A percentile compares a stretch with the other conserved stretches of the same genome.
phyloP scores from a whole-genome alignment of 2,797 vertebrate species.

The Danio tinwini region DNA sequence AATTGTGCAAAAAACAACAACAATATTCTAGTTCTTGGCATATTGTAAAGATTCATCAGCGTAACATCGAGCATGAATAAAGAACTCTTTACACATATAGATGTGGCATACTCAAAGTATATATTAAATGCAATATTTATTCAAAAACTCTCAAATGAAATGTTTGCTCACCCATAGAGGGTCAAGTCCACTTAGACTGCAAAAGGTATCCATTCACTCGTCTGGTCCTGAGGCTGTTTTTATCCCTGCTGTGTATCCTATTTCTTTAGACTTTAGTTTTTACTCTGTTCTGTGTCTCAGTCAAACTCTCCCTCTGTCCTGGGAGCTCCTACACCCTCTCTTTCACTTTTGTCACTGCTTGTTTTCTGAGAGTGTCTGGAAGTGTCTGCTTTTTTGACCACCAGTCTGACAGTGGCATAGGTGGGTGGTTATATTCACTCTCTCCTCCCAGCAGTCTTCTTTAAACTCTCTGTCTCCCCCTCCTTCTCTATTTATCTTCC shows the following conservation, averaged over 20 bases:
- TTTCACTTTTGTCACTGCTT: constrained; percentile 50
- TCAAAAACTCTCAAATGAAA: not conserved
- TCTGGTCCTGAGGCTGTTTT: constrained; percentile 70
- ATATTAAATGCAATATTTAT: not conserved
- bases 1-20: no score
- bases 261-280: constrained; percentile 60
- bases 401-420: constrained; percentile 72
- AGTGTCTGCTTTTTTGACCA: constrained; percentile 79
- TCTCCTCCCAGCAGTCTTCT: constrained; percentile 55
- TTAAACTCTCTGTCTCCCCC: constrained; percentile 57
- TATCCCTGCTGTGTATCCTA: constrained; percentile 60
- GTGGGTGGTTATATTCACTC: constrained; percentile 82
- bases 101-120: not conserved
- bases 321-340: constrained; percentile 26
- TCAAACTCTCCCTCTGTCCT: constrained; percentile 28
- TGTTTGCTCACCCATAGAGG: constrained; percentile 73
- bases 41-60: not conserved
- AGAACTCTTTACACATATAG: not conserved
- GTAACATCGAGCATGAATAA: not conserved
- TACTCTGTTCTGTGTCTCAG: constrained; percentile 54
- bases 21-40: not conserved
- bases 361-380: constrained; percentile 62
- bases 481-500: constrained; percentile 58
- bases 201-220: constrained; percentile 83
- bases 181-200: constrained; percentile 84